Evolutionary conservation across 2,113 vertebrate genomes (phyloP), one percentile per base, ranked within the genome.

Genomic region (Burhinus bistriatus): DNA sequence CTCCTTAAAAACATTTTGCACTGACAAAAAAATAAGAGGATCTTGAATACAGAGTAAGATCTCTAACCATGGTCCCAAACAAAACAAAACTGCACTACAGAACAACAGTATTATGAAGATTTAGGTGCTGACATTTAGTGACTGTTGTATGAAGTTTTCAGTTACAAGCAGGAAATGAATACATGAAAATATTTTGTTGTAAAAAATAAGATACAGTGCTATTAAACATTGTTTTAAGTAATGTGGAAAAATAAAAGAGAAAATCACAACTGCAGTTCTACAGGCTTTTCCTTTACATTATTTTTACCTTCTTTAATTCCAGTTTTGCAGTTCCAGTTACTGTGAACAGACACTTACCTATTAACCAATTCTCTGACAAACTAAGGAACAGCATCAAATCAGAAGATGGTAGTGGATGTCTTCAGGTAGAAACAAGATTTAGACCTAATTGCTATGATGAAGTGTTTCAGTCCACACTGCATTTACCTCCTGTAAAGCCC

Each of bases 161-260:
- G 34, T 84, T 92, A 83, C 26, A 91, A 73, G 59, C 54, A 64
- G 54, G 42, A 96, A 94, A 89, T 51, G 8, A 95, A 92, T 38
- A 92, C 32, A 57, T 93, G 64, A 93, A 91, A 96, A 89, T 93
- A 95, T 88, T 94, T 96, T 95, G 45, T 96, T 97, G 87, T 95
- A 93, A 96, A 97, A 96, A 93, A 71, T 54, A 89, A 94, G 62
- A 95, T 61, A 90, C 51, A 97, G 70, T 88, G 75, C 80, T 96
- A 93, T 90, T 96, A 91, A 83, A 92, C 75, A 86, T 87, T 91
- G 84, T 90, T 90, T 96, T 90, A 93, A 90, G 59, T 95, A 96
- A 95, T 8, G 44, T 87, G 80, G 54, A 97, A 84, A 97, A 97
- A 97, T 91, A 96, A 97, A 97, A 90, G 42, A 87, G 21, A 27